Conservation (phyloP, 2,888 invertebrate species). For the Kryphioiulus occultus region DNA sequence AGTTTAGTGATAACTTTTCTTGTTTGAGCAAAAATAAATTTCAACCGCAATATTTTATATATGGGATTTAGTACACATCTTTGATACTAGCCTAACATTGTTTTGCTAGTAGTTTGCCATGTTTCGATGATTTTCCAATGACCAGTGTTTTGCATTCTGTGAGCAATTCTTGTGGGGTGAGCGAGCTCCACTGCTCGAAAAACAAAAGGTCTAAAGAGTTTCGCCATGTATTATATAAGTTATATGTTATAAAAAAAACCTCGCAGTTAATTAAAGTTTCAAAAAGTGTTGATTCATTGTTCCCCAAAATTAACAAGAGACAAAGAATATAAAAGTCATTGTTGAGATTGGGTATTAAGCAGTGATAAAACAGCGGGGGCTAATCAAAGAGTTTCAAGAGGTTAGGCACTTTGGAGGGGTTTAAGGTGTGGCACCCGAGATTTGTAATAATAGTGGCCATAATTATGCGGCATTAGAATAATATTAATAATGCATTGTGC, state of each 20-base stretch:
- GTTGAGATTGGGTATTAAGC: slow-evolving; percentile 38
- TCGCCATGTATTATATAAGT: not conserved
- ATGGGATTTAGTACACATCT: too few relatives aligned
- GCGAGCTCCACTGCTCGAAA: not conserved
- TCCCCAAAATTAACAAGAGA: slow-evolving; percentile 40
- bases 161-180: not conserved
- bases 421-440: slow-evolving; percentile 36
- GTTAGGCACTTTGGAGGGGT: slow-evolving; percentile 12
- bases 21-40: too few relatives aligned
- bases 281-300: slow-evolving; percentile 40
- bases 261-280: slow-evolving; percentile 33
- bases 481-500: slow-evolving; percentile 32
- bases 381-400: slow-evolving; percentile 40
- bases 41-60: too few relatives aligned
- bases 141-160: not conserved
- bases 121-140: too few relatives aligned
- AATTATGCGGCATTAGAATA: slow-evolving; percentile 40
- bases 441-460: slow-evolving; percentile 34
- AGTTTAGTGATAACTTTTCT: too few relatives aligned
- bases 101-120: too few relatives aligned
- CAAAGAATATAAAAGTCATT: slow-evolving; percentile 40
- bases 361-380: slow-evolving; percentile 40
- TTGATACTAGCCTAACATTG: too few relatives aligned
- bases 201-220: not conserved
- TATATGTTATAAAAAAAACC: slow-evolving; percentile 15